Percentiles rank a stretch among this genome's conserved stretches.
These are phyloP conservation scores for Cyphomyrus discorhynchus DNA, from an alignment of 2,113 vertebrate species.

Conservation along the genomic window DNA sequence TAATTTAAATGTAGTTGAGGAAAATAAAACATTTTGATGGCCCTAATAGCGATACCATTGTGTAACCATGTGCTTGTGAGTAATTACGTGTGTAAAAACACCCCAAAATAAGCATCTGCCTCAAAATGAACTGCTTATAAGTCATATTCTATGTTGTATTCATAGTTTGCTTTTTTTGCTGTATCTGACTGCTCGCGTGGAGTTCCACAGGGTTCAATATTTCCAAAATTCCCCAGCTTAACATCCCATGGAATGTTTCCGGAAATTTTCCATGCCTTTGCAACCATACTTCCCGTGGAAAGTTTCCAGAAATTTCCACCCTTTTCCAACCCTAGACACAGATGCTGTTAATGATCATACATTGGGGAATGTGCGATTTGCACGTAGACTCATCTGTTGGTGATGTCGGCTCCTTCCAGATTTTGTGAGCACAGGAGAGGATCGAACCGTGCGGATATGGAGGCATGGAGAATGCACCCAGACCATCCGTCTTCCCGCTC, in stretches of 20 bases:
- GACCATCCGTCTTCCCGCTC: constrained; percentile 86
- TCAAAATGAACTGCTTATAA: not conserved
- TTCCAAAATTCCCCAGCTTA: not conserved
- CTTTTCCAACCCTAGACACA: not conserved
- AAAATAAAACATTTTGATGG: not conserved
- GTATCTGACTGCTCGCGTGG: not conserved
- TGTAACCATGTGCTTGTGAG: not conserved
- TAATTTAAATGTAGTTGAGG: not conserved
- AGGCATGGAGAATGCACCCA: constrained; percentile 78
- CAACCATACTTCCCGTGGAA: too few relatives aligned
- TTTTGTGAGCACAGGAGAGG: constrained; percentile 91
- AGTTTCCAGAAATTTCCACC: not conserved
- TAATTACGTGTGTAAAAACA: not conserved
- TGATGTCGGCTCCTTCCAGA: constrained; percentile 53
- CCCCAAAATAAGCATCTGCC: not conserved
- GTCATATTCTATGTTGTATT: not conserved
- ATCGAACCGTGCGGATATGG: constrained; percentile 88
- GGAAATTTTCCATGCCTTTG: too few relatives aligned
- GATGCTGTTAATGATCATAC: not conserved
- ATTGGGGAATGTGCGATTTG: not conserved
- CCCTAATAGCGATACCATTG: not conserved
- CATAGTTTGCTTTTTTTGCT: not conserved
- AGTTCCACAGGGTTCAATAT: not conserved
- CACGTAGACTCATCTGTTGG: not conserved
- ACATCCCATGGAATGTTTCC: not conserved